Evolutionary conservation across 2,113 vertebrate species (phyloP).

Genomic region (Callipepla californica): DNA sequence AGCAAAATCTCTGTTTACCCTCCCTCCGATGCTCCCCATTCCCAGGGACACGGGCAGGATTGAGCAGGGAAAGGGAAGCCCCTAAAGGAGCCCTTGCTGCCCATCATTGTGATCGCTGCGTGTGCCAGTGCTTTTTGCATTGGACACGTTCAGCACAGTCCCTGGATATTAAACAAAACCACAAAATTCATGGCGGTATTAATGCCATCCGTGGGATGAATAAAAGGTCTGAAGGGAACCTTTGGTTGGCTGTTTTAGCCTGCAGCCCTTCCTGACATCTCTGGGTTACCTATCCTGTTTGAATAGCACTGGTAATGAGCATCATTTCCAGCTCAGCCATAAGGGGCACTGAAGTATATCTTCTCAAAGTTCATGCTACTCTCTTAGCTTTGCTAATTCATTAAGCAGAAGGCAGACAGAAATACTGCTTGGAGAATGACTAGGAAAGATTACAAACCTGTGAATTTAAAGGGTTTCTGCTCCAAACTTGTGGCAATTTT

Average conservation of each 20-base stretch:
- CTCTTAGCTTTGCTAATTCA: conserved; percentile 50
- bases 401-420: conserved; percentile 8
- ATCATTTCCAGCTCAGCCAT: conserved; percentile 42
- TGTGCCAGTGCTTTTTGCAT: not conserved
- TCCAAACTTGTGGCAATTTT: not conserved
- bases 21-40: not conserved
- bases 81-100: not conserved
- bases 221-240: not conserved
- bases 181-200: conserved; percentile 4
- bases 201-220: conserved; percentile 15
- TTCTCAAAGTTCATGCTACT: conserved; percentile 41
- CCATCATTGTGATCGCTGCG: not conserved
- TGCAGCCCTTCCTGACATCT: conserved; percentile 38
- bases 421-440: not conserved
- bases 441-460: not conserved
- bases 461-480: not conserved
- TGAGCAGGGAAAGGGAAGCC: not conserved
- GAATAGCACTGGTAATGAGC: conserved; percentile 4
- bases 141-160: not conserved
- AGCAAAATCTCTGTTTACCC: not conserved
- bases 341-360: conserved; percentile 49
- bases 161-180: conserved; percentile 20
- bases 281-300: conserved; percentile 1
- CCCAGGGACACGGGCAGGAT: accelerated
- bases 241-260: conserved; percentile 30